A percentile compares a stretch with the other conserved stretches of the same genome.
These are phyloP conservation scores for Baryphthengus martii DNA, from an alignment of 2,113 vertebrate species.

Conservation along the genomic window DNA sequence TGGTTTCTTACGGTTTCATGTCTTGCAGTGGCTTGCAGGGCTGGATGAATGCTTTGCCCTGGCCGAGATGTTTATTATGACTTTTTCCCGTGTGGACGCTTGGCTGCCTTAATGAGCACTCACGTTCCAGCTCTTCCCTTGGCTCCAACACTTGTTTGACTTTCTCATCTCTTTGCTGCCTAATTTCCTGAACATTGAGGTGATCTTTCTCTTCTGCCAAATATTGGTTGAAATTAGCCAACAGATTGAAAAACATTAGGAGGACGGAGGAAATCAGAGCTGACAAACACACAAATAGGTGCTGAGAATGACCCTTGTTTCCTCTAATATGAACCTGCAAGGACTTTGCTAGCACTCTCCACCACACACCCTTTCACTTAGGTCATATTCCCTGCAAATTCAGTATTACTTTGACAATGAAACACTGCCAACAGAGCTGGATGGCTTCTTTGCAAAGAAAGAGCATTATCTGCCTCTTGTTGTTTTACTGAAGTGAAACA, in stretches of 20 bases:
- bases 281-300: background rate
- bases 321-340: background rate
- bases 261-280: background rate
- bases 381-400: background rate
- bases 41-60: background rate
- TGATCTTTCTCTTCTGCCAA: conserved; percentile 27
- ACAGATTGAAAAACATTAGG: background rate
- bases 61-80: conserved; percentile 3
- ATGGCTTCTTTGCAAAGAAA: background rate
- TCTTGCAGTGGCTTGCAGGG: background rate
- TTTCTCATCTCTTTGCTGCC: conserved; percentile 32
- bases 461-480: background rate
- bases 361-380: background rate
- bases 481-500: background rate
- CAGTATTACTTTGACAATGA: background rate
- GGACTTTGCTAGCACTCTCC: background rate
- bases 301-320: background rate
- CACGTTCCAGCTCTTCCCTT: conserved; percentile 20
- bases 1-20: background rate
- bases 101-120: conserved; percentile 21
- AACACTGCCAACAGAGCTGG: background rate
- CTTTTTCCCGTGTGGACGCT: conserved; percentile 26
- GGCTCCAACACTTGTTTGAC: background rate
- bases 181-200: conserved; percentile 44
- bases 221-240: background rate